Evolutionary conservation across 2,888 invertebrate species (phyloP), one percentile per base, ranked within the genome.

Genomic region (Cephus rjabovi): DNA sequence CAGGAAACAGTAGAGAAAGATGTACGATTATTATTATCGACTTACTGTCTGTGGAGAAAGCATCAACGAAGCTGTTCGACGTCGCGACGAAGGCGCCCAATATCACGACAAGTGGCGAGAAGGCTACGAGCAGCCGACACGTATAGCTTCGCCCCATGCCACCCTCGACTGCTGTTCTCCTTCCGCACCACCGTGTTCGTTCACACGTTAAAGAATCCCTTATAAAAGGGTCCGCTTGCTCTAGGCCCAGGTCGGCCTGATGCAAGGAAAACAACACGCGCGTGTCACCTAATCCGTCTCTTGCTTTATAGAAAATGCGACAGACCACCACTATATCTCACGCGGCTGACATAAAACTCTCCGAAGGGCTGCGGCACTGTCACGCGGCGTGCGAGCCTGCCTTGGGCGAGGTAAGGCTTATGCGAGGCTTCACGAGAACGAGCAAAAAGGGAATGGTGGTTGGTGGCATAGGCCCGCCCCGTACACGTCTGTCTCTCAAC

Each of bases 71-170:
- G 74, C 35, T 74, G 15, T 31, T 30, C 34, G 74, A 35, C n/a
- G 74, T 34, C 31, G 34, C 31, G 71, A 83, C 80, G 76, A 87
- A 77, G 77, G 80, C 80, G 80, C 82, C 82, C 82, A 84, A 56
- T 80, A 84, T 68, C 73, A 84, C 81, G 78, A 88, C 82, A 80
- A 85, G 78, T 78, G 85, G 83, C 81, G 85, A 83, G 80, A 82
- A 83, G 81, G 87, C 83, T 81, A 86, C 77, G 80, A 86, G 82
- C 83, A 86, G 85, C 84, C 83, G 82, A 81, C 82, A 80, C 81
- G 80, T 80, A 81, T 79, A 83, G 79, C 83, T 86, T 86, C 86
- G 86, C 88, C 87, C 89, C 89, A 89, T 89, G 85, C 87, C 89
- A 85, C 86, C 87, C 87, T 87, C 85, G 83, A 83, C 71, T 71